phyloP scores from a whole-genome alignment of 2,113 vertebrate genomes.

The Epinephelus cyanopodus region DNA sequence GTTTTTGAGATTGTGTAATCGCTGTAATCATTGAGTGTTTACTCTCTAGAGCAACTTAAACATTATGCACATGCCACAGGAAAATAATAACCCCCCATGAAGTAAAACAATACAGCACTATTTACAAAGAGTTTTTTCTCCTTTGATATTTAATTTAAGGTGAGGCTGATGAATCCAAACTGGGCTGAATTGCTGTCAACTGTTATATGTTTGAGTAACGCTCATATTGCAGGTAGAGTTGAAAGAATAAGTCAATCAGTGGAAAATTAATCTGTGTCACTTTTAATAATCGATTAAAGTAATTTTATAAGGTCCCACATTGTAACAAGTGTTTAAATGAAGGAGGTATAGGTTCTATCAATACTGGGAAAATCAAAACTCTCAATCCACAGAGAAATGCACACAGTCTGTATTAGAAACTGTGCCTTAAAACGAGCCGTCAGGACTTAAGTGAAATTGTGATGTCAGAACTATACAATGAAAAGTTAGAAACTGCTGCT shows the following conservation, averaged over 20 bases:
- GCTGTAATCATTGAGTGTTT: slow-evolving; percentile 21
- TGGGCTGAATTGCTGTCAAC: neutral
- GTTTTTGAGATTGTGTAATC: slow-evolving; percentile 15
- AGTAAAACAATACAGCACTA: neutral
- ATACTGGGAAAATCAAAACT: no score
- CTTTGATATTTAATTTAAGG: slow-evolving; percentile 1
- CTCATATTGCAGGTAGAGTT: neutral
- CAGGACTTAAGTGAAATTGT: no score
- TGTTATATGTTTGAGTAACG: neutral
- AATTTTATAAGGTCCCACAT: neutral
- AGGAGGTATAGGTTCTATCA: no score
- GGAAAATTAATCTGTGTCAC: neutral
- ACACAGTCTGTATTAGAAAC: no score
- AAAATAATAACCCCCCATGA: no score
- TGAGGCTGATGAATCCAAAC: neutral
- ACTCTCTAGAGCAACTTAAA: slow-evolving; percentile 18
- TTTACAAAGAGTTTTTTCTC: slow-evolving; percentile 21
- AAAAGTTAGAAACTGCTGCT: no score
- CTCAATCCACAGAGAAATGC: no score
- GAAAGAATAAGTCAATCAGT: neutral
- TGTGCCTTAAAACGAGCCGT: no score
- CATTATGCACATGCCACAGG: neutral
- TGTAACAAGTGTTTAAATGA: no score
- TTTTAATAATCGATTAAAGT: neutral
- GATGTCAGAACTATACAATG: no score